Evolutionary conservation across 2,797 vertebrate species (phyloP).

Genomic region (Myoxocephalus aenaeus): DNA sequence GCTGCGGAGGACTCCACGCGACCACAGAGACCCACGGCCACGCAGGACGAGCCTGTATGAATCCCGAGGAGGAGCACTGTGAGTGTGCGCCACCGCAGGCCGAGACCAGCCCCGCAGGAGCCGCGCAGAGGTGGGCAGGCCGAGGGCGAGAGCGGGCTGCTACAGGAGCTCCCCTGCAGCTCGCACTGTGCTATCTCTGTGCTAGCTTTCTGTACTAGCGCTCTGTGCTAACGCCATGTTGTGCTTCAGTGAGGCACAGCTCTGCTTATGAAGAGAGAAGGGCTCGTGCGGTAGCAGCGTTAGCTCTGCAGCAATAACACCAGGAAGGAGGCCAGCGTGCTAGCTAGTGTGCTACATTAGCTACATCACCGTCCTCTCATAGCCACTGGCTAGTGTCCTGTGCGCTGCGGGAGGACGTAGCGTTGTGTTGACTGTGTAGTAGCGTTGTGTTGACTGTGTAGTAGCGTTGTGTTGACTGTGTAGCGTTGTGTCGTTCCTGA

Average conservation of each 20-base stretch:
- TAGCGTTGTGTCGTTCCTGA: too few species aligned
- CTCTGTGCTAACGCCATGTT: not conserved
- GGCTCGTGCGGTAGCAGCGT: too few species aligned
- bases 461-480: too few species aligned
- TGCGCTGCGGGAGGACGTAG: too few species aligned
- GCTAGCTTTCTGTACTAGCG: not conserved
- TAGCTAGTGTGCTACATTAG: too few species aligned
- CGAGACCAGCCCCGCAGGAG: constrained; percentile 78
- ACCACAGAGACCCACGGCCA: constrained; percentile 30
- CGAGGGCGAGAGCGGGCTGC: constrained; percentile 66
- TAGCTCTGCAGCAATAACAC: too few species aligned
- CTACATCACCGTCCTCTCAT: too few species aligned
- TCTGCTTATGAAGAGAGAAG: too few species aligned
- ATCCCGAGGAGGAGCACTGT: constrained; percentile 86
- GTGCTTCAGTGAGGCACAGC: too few species aligned
- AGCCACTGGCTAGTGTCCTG: too few species aligned
- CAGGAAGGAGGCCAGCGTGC: not conserved
- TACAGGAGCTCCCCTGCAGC: constrained; percentile 14
- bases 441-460: too few species aligned
- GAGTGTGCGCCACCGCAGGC: constrained; percentile 88
- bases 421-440: too few species aligned
- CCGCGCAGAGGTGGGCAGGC: constrained; percentile 76
- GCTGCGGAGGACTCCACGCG: constrained; percentile 51
- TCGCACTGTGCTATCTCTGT: not conserved
- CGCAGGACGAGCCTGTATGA: constrained; percentile 68